Conservation (phyloP, 2,113 vertebrate genomes). For the Microtus montanus region DNA sequence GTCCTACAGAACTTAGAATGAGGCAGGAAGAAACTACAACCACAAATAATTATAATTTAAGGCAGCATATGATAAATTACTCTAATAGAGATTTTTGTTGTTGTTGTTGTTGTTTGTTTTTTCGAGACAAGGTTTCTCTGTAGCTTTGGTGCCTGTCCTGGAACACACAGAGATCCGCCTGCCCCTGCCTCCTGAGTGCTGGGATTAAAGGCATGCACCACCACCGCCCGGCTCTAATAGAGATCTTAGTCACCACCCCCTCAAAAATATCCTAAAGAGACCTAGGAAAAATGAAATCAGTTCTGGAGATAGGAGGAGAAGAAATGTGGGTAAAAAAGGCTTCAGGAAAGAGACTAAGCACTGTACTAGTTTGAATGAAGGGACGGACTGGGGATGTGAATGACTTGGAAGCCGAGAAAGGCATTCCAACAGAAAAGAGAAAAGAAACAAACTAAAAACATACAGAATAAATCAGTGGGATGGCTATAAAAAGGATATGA, state of each 20-base stretch:
- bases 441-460: constrained; percentile 14
- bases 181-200: too few species aligned
- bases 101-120: too few species aligned
- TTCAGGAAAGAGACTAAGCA: constrained; percentile 10
- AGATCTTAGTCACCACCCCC: not conserved
- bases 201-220: too few species aligned
- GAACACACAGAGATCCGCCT: too few species aligned
- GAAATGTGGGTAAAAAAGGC: not conserved
- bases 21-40: constrained; percentile 23
- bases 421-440: constrained; percentile 8
- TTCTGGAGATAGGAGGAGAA: not conserved
- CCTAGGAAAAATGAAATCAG: constrained; percentile 30
- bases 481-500: not conserved
- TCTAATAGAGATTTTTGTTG: not conserved
- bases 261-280: not conserved
- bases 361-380: not conserved
- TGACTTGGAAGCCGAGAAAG: not conserved
- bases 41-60: constrained; percentile 40
- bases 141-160: too few species aligned
- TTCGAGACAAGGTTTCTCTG: too few species aligned
- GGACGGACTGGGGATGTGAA: not conserved
- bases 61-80: constrained; percentile 15
- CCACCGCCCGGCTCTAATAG: not conserved
- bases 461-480: not conserved
- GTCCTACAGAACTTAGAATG: constrained; percentile 11